Evolutionary conservation across 2,797 vertebrate species (phyloP).

Genomic region (Megaceryle alcyon): DNA sequence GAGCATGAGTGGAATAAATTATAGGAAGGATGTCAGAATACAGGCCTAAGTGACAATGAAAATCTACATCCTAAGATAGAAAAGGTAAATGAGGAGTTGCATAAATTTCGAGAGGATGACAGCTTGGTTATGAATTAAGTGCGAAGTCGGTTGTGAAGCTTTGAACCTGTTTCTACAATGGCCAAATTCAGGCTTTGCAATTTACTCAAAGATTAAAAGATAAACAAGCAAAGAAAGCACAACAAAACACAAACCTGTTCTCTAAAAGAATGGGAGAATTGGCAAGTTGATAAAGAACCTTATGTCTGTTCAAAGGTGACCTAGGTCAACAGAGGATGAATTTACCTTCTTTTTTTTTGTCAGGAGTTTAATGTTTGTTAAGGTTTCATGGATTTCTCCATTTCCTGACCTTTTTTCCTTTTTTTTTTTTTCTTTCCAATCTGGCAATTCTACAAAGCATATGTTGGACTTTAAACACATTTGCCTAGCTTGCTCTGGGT

Average conservation of each 20-base stretch:
- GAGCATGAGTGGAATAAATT: not conserved
- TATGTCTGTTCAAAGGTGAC: slow-evolving; percentile 32
- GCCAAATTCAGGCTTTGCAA: not conserved
- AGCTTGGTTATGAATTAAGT: not conserved
- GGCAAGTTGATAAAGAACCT: slow-evolving; percentile 7
- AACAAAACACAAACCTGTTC: not conserved
- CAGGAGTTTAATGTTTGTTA: slow-evolving; percentile 27
- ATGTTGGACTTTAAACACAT: not conserved
- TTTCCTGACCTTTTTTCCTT: not conserved
- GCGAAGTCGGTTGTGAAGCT: not conserved
- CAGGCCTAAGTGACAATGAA: not conserved
- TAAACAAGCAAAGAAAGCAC: not conserved
- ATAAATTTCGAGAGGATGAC: not conserved
- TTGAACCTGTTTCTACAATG: not conserved
- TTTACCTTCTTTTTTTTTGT: not conserved
- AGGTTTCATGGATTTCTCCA: not conserved
- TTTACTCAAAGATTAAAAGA: slow-evolving; percentile 8
- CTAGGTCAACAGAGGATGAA: slow-evolving; percentile 1
- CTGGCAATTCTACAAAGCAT: slow-evolving; percentile 53
- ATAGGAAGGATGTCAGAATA: not conserved
- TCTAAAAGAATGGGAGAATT: not conserved
- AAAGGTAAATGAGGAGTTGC: not conserved
- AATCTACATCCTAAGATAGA: not conserved
- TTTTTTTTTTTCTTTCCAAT: not conserved
- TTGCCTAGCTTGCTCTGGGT: not conserved